Evolutionary conservation across 2,888 invertebrate species (phyloP), one percentile per base, ranked within the genome.

Genomic region (Glyphotaelius pellucidus): DNA sequence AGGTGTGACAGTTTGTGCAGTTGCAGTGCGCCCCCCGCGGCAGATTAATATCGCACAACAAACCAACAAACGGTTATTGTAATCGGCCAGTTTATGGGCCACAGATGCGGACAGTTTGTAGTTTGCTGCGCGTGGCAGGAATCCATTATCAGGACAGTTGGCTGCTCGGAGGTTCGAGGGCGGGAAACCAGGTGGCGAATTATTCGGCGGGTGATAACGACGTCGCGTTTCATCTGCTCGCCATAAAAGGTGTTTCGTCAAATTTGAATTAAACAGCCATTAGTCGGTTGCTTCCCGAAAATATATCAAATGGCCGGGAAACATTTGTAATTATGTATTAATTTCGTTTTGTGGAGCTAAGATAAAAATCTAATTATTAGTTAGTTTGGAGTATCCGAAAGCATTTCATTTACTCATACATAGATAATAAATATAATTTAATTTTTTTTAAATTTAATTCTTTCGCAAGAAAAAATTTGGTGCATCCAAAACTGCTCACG

Each of bases 81-180:
- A 83, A 90, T 81, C 89, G 89, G 35, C 38, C 87, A n/a, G 35
- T 89, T 90, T 83, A 83, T 42, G 31, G 83, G 47, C 32, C 89
- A 89, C 89, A 89, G 89, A 89, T 89, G 89, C 80, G 89, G 89
- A 89, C 89, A 89, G 89, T 80, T 67, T n/a, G 67, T 67, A 67
- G 67, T 25, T 67, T n/a, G 67, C 25, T 38, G 89, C 80, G 89
- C 80, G 89, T 35, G 89, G 38, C 89, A 35, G 32, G 42, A 15
- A 88, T 87, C 88, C 88, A 89, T 35, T 89, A 80, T 80, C 89
- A 9, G 79, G 67, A 67, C 67, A 25, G 67, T 67, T 67, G 67
- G 67, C n/a, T n/a, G 25, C 9, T 52, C 2, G 67, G 67, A 25
- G 9, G 67, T 19, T 25, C 5, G 67, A n/a, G 25, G 67, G 67